Conservation (phyloP, 2,797 vertebrate species). For the Enoplosus armatus region DNA sequence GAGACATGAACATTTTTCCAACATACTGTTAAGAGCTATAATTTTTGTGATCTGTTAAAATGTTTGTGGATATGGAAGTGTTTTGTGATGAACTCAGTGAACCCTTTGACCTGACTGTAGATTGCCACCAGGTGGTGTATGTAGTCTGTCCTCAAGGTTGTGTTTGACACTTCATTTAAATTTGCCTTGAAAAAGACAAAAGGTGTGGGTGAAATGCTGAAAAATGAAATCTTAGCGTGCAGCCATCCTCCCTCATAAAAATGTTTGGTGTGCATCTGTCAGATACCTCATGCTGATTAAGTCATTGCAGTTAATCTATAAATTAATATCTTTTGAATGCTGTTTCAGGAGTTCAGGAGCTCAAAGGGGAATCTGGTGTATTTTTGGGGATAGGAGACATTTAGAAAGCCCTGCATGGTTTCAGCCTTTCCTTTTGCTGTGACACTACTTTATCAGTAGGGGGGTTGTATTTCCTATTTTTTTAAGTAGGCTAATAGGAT, state of each 20-base stretch:
- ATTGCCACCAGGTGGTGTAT: conserved; percentile 32
- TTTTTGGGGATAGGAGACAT: background rate
- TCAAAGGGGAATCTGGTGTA: background rate
- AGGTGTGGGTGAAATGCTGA: background rate
- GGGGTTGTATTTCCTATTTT: background rate
- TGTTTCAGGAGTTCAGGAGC: background rate
- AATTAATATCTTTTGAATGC: background rate
- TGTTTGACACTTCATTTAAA: background rate
- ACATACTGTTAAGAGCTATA: too few relatives aligned
- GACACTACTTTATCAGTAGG: background rate
- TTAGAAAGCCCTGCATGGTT: background rate
- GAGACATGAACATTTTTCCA: background rate
- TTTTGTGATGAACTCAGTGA: background rate
- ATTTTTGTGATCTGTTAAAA: background rate
- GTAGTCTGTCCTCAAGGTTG: background rate
- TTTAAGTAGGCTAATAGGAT: background rate
- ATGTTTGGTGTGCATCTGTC: background rate
- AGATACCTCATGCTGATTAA: background rate
- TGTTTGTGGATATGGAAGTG: background rate
- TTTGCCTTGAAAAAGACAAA: background rate
- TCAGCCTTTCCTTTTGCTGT: background rate
- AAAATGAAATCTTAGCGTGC: background rate
- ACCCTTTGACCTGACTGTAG: background rate
- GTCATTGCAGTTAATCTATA: background rate
- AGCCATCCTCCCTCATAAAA: background rate